Percentiles rank a stretch among this genome's conserved stretches.
These are phyloP conservation scores for Taeniopygia guttata DNA, from an alignment of 2,797 vertebrate species.

Conservation along the genomic window DNA sequence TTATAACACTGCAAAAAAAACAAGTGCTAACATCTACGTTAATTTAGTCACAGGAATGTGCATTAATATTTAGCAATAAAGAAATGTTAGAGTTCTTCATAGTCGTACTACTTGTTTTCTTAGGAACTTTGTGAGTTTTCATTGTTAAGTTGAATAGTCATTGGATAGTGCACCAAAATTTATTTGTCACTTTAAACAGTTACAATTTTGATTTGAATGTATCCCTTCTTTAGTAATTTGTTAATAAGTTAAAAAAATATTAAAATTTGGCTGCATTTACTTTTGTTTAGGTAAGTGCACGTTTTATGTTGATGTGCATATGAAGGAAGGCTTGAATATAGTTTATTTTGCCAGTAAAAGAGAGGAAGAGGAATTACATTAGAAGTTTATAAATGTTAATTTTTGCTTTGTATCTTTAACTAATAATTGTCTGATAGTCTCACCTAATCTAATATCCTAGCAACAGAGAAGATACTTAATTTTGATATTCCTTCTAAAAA, in stretches of 20 bases:
- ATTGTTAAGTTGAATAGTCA: not conserved
- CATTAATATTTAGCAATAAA: not conserved
- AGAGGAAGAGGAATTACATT: not conserved
- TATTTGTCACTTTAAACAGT: not conserved
- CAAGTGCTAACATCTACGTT: not conserved
- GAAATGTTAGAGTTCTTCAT: not conserved
- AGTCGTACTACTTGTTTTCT: not conserved
- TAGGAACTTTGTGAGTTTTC: not conserved
- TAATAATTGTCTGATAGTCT: not conserved
- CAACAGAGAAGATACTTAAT: not conserved
- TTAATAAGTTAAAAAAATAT: not conserved
- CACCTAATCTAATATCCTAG: not conserved
- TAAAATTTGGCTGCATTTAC: not conserved
- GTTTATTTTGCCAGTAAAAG: not conserved
- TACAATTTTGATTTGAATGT: not conserved
- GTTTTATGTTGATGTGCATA: not conserved
- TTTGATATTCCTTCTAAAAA: not conserved
- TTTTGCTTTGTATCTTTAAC: not conserved
- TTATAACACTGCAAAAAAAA: not conserved
- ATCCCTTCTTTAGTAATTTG: not conserved
- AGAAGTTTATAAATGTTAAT: not conserved
- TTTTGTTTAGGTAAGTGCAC: not conserved
- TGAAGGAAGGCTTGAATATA: not conserved
- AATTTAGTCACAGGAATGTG: not conserved
- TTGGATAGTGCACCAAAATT: not conserved